A percentile compares a stretch with the other conserved stretches of the same genome.
phyloP scores from a whole-genome alignment of 1,140 invertebrate genomes.

The Piezodorus guildinii region DNA sequence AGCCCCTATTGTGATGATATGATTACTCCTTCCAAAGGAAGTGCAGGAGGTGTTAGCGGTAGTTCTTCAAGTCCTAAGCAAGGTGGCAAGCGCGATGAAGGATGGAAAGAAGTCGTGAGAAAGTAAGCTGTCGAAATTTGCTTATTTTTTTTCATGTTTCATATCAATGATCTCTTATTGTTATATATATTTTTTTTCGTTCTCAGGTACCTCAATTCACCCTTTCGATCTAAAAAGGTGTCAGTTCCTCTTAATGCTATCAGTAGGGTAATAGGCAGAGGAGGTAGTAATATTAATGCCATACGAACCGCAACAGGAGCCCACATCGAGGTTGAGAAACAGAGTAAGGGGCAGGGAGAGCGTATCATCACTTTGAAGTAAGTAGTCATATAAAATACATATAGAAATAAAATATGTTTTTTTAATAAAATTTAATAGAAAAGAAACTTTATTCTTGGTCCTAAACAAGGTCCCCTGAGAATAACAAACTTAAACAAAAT shows the following conservation, averaged over 20 bases:
- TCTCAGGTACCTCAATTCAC: slow-evolving; percentile 35
- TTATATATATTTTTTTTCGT: slow-evolving; percentile 11
- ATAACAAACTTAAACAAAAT: no score
- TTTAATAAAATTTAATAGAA: no score
- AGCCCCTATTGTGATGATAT: slow-evolving; percentile 17
- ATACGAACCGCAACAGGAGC: slow-evolving; percentile 88
- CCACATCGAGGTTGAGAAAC: slow-evolving; percentile 96
- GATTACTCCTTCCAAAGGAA: neutral
- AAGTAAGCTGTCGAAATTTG: slow-evolving; percentile 42
- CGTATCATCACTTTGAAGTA: slow-evolving; percentile 89
- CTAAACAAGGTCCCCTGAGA: no score
- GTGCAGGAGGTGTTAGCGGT: slow-evolving; percentile 21
- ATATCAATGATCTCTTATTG: slow-evolving; percentile 7
- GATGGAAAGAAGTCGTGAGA: slow-evolving; percentile 93
- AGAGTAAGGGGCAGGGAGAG: slow-evolving; percentile 86
- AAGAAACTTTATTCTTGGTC: no score
- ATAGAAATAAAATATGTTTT: no score
- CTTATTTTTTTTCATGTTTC: neutral
- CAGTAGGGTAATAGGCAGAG: slow-evolving; percentile 87
- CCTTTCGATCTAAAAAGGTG: slow-evolving; percentile 61
- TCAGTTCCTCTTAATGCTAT: slow-evolving; percentile 87
- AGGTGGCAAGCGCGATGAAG: slow-evolving; percentile 69
- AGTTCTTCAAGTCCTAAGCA: slow-evolving; percentile 55
- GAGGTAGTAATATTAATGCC: slow-evolving; percentile 93
- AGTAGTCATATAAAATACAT: no score